These are phyloP conservation scores for Miichthys miiuy DNA, from an alignment of 2,797 vertebrate genomes.

Conservation along the genomic window DNA sequence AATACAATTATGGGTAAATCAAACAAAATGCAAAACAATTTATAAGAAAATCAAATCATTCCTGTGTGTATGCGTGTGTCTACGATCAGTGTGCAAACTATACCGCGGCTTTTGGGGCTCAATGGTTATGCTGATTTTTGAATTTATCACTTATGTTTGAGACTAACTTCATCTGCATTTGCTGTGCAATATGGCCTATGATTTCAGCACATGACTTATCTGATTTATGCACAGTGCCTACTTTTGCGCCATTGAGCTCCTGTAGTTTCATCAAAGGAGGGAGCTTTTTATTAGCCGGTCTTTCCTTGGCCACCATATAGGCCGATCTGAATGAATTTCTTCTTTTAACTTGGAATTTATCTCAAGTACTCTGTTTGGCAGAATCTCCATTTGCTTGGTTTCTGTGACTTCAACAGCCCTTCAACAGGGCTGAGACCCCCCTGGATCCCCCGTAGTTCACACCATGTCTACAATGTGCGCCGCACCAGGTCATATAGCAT, in stretches of 20 bases:
- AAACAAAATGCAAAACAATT: too few species aligned
- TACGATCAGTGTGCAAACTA: too few species aligned
- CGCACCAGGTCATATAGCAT: too few species aligned
- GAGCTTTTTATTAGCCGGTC: not conserved
- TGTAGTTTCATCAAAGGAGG: not conserved
- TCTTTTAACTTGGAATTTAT: not conserved
- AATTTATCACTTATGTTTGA: not conserved
- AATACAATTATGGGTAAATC: too few species aligned
- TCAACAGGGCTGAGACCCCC: too few species aligned
- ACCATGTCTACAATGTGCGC: too few species aligned
- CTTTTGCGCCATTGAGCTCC: not conserved
- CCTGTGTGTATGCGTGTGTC: not conserved
- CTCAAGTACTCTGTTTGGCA: not conserved
- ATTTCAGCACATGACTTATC: not conserved
- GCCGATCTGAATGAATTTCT: not conserved
- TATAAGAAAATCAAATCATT: too few species aligned
- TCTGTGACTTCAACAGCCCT: not conserved
- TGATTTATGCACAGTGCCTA: not conserved
- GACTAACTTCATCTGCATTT: not conserved
- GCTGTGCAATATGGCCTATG: not conserved
- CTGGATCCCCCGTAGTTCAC: too few species aligned
- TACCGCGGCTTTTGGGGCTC: not conserved
- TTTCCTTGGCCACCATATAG: not conserved
- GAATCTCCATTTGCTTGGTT: not conserved
- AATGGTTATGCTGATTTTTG: slow-evolving; percentile 3